Percentiles rank a stretch among this genome's conserved stretches.
phyloP scores from a whole-genome alignment of 2,113 vertebrate genomes.

The Hydrochoerus hydrochaeris region DNA sequence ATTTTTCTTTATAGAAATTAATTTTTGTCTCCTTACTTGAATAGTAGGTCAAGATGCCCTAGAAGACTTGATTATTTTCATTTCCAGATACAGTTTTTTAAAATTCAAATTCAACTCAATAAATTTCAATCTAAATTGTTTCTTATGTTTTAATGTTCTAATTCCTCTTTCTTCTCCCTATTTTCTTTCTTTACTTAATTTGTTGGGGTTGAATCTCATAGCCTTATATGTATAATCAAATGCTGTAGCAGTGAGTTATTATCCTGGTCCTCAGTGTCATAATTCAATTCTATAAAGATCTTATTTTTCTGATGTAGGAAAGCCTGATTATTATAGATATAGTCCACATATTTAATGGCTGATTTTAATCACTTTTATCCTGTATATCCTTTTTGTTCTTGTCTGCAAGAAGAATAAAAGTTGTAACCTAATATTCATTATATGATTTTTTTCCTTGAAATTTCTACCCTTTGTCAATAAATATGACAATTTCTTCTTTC shows the following conservation, averaged over 20 bases:
- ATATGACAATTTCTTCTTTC: neutral
- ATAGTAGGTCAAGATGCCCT: neutral
- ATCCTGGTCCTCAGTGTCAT: neutral
- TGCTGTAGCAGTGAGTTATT: neutral
- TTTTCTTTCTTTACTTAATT: neutral
- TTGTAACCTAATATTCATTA: neutral
- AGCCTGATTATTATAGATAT: neutral
- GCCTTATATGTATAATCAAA: neutral
- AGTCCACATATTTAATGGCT: neutral
- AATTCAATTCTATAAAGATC: neutral
- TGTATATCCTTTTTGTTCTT: neutral
- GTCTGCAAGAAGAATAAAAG: neutral
- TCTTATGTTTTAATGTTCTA: neutral
- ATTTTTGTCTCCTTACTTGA: neutral
- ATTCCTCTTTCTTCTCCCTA: neutral
- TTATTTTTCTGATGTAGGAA: neutral
- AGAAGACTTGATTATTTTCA: neutral
- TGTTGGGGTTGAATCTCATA: neutral
- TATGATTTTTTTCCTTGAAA: neutral
- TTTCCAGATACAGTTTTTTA: neutral
- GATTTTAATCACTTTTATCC: neutral
- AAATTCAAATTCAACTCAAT: no score
- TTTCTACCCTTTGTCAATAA: neutral
- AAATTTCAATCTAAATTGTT: neutral
- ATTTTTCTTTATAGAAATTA: neutral